Conservation (phyloP, 1,140 invertebrate genomes). For the Pogonognathellus flavescens region DNA sequence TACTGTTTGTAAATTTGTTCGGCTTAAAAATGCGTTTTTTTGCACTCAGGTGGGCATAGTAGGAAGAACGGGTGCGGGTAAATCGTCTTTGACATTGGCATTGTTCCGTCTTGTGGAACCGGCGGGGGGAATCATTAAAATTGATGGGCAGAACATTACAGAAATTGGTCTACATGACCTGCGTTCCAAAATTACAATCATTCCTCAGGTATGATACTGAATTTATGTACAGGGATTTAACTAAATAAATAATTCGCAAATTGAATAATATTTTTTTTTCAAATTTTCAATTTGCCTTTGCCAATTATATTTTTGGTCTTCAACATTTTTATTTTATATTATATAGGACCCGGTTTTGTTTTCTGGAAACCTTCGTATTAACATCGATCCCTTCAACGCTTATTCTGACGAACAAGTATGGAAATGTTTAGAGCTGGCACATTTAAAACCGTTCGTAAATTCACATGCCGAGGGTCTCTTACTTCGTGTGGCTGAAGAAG, state of each 20-base stretch:
- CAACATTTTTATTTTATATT: too few relatives aligned
- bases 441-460: constrained; percentile 76
- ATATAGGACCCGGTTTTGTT: constrained; percentile 92
- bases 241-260: too few relatives aligned
- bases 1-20: too few relatives aligned
- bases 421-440: constrained; percentile 71
- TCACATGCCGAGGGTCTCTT: constrained; percentile 80
- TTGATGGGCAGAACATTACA: constrained; percentile 70
- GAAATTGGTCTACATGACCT: constrained; percentile 68
- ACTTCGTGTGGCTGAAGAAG: constrained; percentile 74
- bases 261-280: too few relatives aligned
- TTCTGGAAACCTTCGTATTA: constrained; percentile 69
- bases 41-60: constrained; percentile 72
- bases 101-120: constrained; percentile 72
- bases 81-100: constrained; percentile 59
- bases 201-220: constrained; percentile 74
- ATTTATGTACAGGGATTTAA: too few relatives aligned
- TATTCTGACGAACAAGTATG: constrained; percentile 71
- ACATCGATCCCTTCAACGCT: constrained; percentile 72
- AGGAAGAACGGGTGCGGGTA: constrained; percentile 68
- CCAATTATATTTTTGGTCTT: too few relatives aligned
- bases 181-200: constrained; percentile 72
- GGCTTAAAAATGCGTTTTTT: too few relatives aligned
- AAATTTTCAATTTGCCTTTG: too few relatives aligned
- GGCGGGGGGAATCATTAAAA: constrained; percentile 67